Conservation (phyloP, 35 echinoderm and acorn worm genomes). For the Eucidaris tribuloides region DNA sequence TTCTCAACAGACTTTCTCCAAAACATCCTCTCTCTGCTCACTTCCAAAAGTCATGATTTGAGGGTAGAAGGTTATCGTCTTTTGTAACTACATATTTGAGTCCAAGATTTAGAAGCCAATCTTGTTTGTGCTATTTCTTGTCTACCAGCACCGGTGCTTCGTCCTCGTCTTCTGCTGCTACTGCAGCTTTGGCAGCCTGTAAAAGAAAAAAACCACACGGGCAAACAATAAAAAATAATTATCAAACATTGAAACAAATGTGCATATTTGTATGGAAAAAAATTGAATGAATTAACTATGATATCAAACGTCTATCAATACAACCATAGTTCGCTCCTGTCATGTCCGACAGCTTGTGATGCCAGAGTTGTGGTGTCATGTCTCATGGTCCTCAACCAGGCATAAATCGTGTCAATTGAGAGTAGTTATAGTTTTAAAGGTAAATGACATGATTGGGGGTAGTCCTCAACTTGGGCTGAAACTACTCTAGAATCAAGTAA, state of each 20-base stretch:
- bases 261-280: too few species aligned
- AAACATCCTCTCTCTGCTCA: too few species aligned
- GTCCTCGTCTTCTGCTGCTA: constrained; percentile 79
- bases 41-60: too few species aligned
- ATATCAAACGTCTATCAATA: neutral
- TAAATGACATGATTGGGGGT: too few species aligned
- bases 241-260: neutral
- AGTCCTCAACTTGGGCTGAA: too few species aligned
- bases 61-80: too few species aligned
- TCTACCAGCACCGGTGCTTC: constrained; percentile 65
- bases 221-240: neutral
- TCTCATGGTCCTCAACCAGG: too few species aligned
- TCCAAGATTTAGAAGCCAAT: too few species aligned
- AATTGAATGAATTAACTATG: too few species aligned
- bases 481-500: too few species aligned
- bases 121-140: neutral
- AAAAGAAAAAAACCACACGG: constrained; percentile 15
- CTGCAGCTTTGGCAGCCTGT: constrained; percentile 82
- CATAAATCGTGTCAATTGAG: neutral
- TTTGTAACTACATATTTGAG: too few species aligned
- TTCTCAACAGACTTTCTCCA: too few species aligned
- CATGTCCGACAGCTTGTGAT: neutral
- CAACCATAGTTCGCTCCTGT: neutral
- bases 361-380: neutral
- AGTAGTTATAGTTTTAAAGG: neutral